Conservation (phyloP, 2,113 vertebrate genomes). For the Suricata suricatta region DNA sequence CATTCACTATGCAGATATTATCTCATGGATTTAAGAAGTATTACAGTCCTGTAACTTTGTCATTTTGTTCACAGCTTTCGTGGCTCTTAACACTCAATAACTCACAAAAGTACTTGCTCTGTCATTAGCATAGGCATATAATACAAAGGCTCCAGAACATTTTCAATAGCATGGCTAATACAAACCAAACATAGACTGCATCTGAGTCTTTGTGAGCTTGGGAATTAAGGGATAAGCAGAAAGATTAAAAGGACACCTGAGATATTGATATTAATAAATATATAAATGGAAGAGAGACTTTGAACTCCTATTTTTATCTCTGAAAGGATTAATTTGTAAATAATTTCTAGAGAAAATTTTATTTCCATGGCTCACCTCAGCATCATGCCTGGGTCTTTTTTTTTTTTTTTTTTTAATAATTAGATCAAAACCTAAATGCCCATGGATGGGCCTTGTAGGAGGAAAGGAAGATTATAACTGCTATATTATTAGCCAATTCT, state of each 20-base stretch:
- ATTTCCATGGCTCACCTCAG: not conserved
- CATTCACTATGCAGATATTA: too few species aligned
- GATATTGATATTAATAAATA: not conserved
- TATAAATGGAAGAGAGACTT: not conserved
- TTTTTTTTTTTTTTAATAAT: not conserved
- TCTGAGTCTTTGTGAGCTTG: not conserved
- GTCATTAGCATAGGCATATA: not conserved
- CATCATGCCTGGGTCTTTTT: not conserved
- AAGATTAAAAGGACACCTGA: not conserved
- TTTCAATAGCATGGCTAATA: not conserved
- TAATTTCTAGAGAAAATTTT: conserved; percentile 37
- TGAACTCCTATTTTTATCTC: not conserved
- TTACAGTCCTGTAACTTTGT: not conserved
- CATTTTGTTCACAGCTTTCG: not conserved
- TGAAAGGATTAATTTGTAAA: not conserved
- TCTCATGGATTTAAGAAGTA: not conserved
- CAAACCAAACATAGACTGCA: not conserved
- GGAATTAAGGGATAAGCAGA: not conserved
- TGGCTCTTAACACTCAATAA: not conserved
- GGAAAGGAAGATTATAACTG: not conserved
- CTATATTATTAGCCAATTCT: not conserved
- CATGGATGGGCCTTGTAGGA: not conserved
- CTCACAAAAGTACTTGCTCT: not conserved
- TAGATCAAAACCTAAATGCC: conserved; percentile 27
- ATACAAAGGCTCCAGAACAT: not conserved